These are phyloP conservation scores for Netelia virgata DNA, from an alignment of 2,888 invertebrate genomes.

Conservation along the genomic window DNA sequence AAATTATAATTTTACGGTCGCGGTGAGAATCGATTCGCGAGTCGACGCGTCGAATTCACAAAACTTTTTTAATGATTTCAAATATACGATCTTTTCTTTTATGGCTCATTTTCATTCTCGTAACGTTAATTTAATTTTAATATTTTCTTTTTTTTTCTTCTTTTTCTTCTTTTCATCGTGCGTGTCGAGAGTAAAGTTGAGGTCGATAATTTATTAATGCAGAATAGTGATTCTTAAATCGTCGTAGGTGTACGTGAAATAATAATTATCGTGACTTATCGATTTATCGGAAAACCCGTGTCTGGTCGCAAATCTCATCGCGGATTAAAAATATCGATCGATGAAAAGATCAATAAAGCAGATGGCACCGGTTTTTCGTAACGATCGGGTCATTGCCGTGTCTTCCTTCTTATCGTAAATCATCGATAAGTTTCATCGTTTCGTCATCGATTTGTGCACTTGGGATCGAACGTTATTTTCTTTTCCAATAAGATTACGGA, in stretches of 20 bases:
- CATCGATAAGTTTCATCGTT: background rate
- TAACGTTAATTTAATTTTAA: background rate
- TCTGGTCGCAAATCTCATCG: background rate
- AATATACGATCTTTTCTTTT: background rate
- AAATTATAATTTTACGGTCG: background rate
- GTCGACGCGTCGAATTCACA: background rate
- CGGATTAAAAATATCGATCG: background rate
- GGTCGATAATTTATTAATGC: background rate
- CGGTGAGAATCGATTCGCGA: background rate
- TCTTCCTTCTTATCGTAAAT: background rate
- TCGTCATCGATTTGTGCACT: background rate
- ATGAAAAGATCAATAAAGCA: constrained; percentile 4
- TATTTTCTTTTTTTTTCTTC: background rate
- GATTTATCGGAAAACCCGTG: constrained; percentile 1
- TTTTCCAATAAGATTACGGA: constrained; percentile 9
- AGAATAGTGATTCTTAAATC: background rate
- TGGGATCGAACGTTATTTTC: background rate
- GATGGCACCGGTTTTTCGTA: background rate
- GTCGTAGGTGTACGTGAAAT: background rate
- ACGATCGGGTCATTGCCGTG: constrained; percentile 17
- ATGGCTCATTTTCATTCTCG: background rate
- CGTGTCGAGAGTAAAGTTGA: background rate
- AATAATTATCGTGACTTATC: background rate
- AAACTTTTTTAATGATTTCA: background rate
- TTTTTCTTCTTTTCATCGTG: background rate